Evolutionary conservation across 2,888 invertebrate species (phyloP).

Genomic region (Beris morrisii): DNA sequence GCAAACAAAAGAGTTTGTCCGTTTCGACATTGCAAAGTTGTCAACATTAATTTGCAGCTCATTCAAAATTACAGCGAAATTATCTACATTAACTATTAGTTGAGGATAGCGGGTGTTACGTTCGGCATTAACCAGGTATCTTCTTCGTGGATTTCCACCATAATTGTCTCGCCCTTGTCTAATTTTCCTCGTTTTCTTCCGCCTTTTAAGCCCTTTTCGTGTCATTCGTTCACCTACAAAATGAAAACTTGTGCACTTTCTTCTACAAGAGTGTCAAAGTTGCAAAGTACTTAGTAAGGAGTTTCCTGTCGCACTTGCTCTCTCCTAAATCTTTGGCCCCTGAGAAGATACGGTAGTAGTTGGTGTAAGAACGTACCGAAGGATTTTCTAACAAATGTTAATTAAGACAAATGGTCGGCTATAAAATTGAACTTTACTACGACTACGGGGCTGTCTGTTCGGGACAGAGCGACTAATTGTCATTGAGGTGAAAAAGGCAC

Average conservation of each 20-base stretch:
- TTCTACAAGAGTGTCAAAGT: conserved; percentile 29
- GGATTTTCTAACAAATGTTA: conserved; percentile 36
- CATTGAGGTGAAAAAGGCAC: conserved; percentile 9
- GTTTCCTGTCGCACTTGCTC: not conserved
- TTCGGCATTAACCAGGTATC: no score
- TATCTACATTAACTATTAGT: no score
- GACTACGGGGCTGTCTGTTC: conserved; percentile 1
- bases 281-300: conserved; percentile 26
- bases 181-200: no score
- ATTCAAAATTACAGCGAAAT: no score
- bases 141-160: no score
- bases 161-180: no score
- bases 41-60: no score
- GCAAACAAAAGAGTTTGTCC: no score
- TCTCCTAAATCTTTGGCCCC: not conserved
- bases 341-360: not conserved
- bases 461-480: conserved; percentile 22
- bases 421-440: conserved; percentile 37
- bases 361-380: conserved; percentile 9
- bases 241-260: conserved; percentile 30
- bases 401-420: conserved; percentile 38
- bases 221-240: conserved; percentile 14
- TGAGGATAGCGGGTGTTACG: no score
- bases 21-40: no score
- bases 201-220: no score